Evolutionary conservation across 92 coral and sea anemone genomes (phyloP).

Genomic region (Pocillopora meandrina): DNA sequence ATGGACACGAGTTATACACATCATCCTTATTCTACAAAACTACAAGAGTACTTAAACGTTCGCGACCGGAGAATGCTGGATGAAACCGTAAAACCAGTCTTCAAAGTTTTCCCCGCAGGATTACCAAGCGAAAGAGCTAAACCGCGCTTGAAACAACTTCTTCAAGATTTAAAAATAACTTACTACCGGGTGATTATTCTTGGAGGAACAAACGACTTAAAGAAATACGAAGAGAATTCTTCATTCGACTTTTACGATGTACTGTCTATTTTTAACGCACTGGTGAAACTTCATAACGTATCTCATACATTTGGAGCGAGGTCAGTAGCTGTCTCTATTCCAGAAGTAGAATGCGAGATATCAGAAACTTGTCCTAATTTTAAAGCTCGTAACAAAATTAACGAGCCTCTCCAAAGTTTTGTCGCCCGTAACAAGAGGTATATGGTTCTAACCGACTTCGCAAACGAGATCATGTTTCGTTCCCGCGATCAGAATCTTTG

Average conservation of each 20-base stretch:
- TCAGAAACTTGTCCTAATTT: slow-evolving; percentile 29
- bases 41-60: slow-evolving; percentile 42
- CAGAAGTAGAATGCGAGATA: slow-evolving; percentile 68
- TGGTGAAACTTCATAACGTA: slow-evolving; percentile 48
- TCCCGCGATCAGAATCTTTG: too few relatives aligned
- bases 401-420: background rate
- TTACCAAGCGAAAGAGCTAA: slow-evolving; percentile 55
- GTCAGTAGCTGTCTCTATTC: slow-evolving; percentile 70
- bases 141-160: slow-evolving; percentile 34
- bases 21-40: slow-evolving; percentile 57
- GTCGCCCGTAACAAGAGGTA: too few relatives aligned
- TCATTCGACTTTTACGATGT: slow-evolving; percentile 8
- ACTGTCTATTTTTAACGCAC: slow-evolving; percentile 40
- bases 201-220: slow-evolving; percentile 81
- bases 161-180: slow-evolving; percentile 5
- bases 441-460: too few relatives aligned
- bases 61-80: slow-evolving; percentile 23
- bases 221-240: slow-evolving; percentile 7
- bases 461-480: too few relatives aligned
- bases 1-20: slow-evolving; percentile 42
- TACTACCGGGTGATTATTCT: slow-evolving; percentile 84
- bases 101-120: slow-evolving; percentile 53
- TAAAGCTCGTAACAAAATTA: slow-evolving; percentile 43
- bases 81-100: background rate
- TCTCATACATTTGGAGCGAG: slow-evolving; percentile 48